These are phyloP conservation scores for Eupithecia subfuscata DNA, from an alignment of 2,888 invertebrate species.

Conservation along the genomic window DNA sequence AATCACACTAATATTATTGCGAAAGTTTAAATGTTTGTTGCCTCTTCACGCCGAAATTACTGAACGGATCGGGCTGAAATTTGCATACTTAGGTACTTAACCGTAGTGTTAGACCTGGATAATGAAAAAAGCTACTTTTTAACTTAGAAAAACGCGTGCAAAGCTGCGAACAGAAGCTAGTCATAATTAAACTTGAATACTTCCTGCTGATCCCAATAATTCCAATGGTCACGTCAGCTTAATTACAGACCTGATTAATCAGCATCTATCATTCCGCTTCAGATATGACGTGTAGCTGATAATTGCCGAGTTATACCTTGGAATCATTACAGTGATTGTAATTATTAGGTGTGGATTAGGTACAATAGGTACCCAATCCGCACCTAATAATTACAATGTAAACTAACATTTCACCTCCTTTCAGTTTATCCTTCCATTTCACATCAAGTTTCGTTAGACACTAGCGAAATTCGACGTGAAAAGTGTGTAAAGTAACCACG, in stretches of 20 bases:
- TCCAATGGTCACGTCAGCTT: slow-evolving; percentile 40
- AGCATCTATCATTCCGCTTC: slow-evolving; percentile 41
- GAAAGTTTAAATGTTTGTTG: no score
- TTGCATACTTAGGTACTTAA: no score
- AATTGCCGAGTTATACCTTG: slow-evolving; percentile 23
- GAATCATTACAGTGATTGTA: neutral
- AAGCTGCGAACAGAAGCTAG: neutral
- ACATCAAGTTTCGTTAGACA: neutral
- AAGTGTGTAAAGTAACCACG: neutral
- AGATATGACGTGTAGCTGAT: slow-evolving; percentile 25
- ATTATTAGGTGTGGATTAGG: neutral
- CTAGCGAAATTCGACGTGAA: neutral
- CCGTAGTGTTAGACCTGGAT: no score
- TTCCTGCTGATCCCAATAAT: slow-evolving; percentile 5
- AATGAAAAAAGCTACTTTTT: no score
- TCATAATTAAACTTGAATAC: neutral
- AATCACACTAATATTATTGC: no score
- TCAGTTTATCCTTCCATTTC: no score
- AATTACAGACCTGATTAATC: slow-evolving; percentile 71
- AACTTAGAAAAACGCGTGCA: no score
- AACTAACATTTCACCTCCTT: no score
- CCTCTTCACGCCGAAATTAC: no score
- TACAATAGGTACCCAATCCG: neutral
- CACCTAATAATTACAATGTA: no score
- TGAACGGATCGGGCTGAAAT: no score